phyloP scores from a whole-genome alignment of 92 coral and sea anemone species.

The Actinostola sp. region DNA sequence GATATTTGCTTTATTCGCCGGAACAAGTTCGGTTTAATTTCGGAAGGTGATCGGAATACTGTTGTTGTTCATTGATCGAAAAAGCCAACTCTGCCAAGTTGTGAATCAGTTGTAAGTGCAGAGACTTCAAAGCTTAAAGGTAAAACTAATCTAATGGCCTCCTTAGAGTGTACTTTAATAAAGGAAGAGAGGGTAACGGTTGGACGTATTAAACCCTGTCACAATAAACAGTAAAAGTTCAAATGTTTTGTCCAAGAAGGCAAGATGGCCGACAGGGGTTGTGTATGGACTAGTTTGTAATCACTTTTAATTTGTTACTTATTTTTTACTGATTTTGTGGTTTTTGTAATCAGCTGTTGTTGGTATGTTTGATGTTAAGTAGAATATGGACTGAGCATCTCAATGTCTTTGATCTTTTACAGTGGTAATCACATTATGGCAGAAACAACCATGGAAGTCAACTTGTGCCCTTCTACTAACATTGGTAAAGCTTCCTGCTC shows the following conservation, averaged over 20 bases:
- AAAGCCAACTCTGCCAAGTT: background rate
- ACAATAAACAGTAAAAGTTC: too few species aligned
- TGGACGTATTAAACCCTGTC: too few species aligned
- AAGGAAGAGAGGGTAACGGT: too few species aligned
- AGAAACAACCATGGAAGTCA: conserved; percentile 32
- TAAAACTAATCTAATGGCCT: too few species aligned
- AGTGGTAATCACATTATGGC: conserved; percentile 3
- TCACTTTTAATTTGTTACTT: too few species aligned
- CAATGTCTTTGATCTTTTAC: background rate
- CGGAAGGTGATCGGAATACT: conserved; percentile 23
- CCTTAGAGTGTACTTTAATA: too few species aligned
- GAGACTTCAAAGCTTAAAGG: background rate
- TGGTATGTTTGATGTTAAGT: background rate
- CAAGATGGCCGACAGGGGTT: too few species aligned
- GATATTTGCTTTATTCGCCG: background rate
- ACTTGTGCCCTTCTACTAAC: conserved; percentile 29
- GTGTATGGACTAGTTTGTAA: too few species aligned
- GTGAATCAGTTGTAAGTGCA: background rate
- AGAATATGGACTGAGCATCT: too few species aligned
- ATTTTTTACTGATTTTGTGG: background rate
- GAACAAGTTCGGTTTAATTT: conserved; percentile 7
- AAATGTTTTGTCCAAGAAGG: too few species aligned
- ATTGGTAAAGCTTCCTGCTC: conserved; percentile 34
- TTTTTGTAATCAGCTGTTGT: background rate
- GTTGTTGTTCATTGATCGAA: background rate